A percentile compares a stretch with the other conserved stretches of the same genome.
phyloP scores from a whole-genome alignment of 2,888 invertebrate species.

The Tinea semifulvella region DNA sequence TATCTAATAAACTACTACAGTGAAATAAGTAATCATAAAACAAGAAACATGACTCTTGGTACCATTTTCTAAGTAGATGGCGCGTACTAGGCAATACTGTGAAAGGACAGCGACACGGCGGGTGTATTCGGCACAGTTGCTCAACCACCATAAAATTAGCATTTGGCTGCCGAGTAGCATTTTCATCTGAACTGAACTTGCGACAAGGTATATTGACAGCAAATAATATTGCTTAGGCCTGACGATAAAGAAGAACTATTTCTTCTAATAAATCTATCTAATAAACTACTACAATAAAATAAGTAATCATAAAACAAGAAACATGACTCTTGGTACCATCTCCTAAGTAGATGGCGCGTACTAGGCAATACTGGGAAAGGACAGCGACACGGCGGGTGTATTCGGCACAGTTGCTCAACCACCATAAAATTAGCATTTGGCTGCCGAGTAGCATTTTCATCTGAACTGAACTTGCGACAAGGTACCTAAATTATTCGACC shows the following conservation, averaged over 20 bases:
- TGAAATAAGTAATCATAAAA: too few species aligned
- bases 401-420: slow-evolving; percentile 64
- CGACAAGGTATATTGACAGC: slow-evolving; percentile 35
- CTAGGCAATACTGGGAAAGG: slow-evolving; percentile 54
- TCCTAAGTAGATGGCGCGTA: slow-evolving; percentile 58
- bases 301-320: too few species aligned
- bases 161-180: slow-evolving; percentile 60
- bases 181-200: slow-evolving; percentile 53
- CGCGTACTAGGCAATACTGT: slow-evolving; percentile 55
- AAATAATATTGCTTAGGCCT: too few species aligned
- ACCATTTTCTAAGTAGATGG: slow-evolving; percentile 59
- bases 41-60: too few species aligned
- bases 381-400: slow-evolving; percentile 39
- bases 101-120: slow-evolving; percentile 44
- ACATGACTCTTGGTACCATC: too few species aligned
- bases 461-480: slow-evolving; percentile 42
- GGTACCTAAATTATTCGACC: slow-evolving; percentile 58
- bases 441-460: slow-evolving; percentile 58
- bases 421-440: slow-evolving; percentile 68
- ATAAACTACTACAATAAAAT: too few species aligned
- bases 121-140: slow-evolving; percentile 59
- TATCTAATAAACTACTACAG: too few species aligned
- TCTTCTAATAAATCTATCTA: too few species aligned
- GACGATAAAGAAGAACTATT: too few species aligned
- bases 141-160: slow-evolving; percentile 68